A percentile compares a stretch with the other conserved stretches of the same genome.
Conservation (phyloP, 2,888 invertebrate species). For the Penaeus monodon region DNA sequence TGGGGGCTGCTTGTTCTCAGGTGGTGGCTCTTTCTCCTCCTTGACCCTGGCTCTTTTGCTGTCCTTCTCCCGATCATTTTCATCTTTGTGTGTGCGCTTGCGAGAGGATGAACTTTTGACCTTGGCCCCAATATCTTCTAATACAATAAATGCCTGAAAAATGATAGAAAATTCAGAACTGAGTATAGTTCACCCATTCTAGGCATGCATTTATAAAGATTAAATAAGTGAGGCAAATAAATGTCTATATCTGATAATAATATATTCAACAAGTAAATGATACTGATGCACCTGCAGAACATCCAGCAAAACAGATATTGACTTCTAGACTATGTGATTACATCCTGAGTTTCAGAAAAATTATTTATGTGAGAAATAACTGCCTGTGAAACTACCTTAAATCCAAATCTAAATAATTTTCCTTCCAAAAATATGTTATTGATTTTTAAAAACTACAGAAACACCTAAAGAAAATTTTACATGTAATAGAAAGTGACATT, state of each 20-base stretch:
- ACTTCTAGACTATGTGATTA: no score
- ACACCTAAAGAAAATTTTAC: no score
- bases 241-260: background rate
- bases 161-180: background rate
- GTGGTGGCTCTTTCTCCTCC: conserved; percentile 46
- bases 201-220: no score
- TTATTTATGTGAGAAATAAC: no score
- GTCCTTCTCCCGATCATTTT: conserved; percentile 61
- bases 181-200: no score
- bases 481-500: background rate
- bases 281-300: no score
- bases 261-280: background rate
- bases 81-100: conserved; percentile 61
- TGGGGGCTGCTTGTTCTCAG: conserved; percentile 32
- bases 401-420: no score
- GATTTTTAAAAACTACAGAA: no score
- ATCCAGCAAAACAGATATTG: no score
- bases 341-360: no score
- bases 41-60: conserved; percentile 54
- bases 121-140: conserved; percentile 57
- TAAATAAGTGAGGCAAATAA: background rate
- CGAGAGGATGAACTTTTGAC: conserved; percentile 60
- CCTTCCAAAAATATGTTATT: no score
- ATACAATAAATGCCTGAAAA: conserved; percentile 56
- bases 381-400: no score